These are phyloP conservation scores for Catagonus wagneri DNA, from an alignment of 2,113 vertebrate species.

Conservation along the genomic window DNA sequence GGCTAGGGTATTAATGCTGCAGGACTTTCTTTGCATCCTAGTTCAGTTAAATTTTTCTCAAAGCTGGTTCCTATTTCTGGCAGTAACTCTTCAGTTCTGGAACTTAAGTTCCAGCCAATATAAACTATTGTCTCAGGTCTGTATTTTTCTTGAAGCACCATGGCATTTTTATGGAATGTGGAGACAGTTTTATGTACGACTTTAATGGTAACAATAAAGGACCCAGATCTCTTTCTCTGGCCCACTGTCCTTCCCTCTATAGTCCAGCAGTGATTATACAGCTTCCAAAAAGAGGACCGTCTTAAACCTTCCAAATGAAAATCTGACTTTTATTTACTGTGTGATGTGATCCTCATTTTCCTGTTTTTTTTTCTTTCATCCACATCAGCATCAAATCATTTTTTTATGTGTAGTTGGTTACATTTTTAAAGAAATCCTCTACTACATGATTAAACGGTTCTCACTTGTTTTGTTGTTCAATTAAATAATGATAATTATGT, in stretches of 20 bases:
- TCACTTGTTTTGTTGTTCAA: constrained; percentile 25
- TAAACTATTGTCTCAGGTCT: constrained; percentile 81
- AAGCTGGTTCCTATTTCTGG: constrained; percentile 80
- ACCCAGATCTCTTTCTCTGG: constrained; percentile 62
- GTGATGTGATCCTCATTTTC: background rate
- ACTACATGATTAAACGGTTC: background rate
- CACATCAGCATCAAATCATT: background rate
- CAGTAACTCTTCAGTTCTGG: constrained; percentile 75
- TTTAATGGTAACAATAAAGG: constrained; percentile 79
- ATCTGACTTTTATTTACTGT: background rate
- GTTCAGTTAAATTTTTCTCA: constrained; percentile 65
- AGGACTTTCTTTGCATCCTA: constrained; percentile 56
- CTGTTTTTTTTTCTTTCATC: background rate
- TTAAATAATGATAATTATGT: constrained; percentile 3
- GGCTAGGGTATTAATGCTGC: background rate
- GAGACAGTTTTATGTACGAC: constrained; percentile 83
- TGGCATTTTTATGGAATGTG: constrained; percentile 84
- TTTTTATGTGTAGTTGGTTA: background rate
- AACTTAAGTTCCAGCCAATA: constrained; percentile 78
- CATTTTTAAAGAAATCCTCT: background rate
- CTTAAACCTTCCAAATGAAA: constrained; percentile 33
- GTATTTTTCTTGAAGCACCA: constrained; percentile 80
- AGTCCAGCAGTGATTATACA: background rate
- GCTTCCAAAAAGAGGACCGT: constrained; percentile 31
- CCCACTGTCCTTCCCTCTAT: constrained; percentile 5